Evolutionary conservation across 1,140 invertebrate species (phyloP).

Genomic region (Neodiprion lecontei): DNA sequence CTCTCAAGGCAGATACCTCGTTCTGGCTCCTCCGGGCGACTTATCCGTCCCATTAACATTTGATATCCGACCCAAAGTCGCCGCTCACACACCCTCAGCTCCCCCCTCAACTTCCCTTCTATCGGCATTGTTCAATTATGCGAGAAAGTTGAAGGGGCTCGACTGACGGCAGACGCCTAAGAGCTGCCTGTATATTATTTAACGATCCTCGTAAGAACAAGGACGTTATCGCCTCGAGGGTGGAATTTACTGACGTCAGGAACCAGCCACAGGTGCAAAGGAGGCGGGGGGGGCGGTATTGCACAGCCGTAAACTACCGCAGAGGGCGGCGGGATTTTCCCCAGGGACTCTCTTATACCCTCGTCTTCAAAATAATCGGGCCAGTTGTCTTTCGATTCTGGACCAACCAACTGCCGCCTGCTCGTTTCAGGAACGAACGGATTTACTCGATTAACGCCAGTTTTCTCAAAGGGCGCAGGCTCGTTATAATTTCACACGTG

Average conservation of each 20-base stretch:
- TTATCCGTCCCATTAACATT: constrained; percentile 3
- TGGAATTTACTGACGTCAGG: neutral
- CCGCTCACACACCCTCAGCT: too few relatives aligned
- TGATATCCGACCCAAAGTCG: neutral
- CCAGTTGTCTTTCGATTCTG: neutral
- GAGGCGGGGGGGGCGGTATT: too few relatives aligned
- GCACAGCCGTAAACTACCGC: neutral
- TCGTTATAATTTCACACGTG: too few relatives aligned
- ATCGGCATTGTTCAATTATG: neutral
- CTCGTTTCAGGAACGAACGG: too few relatives aligned
- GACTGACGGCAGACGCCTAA: neutral
- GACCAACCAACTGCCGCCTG: too few relatives aligned
- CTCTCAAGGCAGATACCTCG: neutral
- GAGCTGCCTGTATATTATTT: neutral
- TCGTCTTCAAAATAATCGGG: neutral
- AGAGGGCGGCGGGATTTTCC: neutral
- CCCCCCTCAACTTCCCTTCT: too few relatives aligned
- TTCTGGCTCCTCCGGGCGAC: neutral
- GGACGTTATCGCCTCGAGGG: neutral
- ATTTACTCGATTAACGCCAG: too few relatives aligned
- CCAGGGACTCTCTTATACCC: neutral
- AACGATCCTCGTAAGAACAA: neutral
- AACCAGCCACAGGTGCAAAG: neutral
- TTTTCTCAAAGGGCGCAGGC: too few relatives aligned
- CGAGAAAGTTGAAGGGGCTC: neutral